A percentile compares a stretch with the other conserved stretches of the same genome.
These are phyloP conservation scores for Lytechinus variegatus DNA, from an alignment of 35 echinoderm and acorn worm species.

Conservation along the genomic window DNA sequence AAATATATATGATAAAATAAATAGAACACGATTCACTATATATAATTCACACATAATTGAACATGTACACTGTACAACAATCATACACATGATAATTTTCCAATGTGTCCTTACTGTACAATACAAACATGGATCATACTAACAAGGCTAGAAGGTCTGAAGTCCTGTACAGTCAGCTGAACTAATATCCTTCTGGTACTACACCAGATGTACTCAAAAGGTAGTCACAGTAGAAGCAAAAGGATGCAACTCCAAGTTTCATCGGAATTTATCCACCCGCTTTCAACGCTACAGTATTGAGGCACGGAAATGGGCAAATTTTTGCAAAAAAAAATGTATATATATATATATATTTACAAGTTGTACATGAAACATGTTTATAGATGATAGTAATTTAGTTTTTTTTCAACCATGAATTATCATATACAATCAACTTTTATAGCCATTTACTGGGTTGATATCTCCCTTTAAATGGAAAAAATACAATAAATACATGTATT, in stretches of 20 bases:
- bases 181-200: neutral
- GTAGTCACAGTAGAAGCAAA: neutral
- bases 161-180: neutral
- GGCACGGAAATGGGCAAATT: neutral
- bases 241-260: neutral
- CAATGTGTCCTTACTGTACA: neutral
- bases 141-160: neutral
- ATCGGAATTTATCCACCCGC: neutral
- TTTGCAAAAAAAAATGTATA: neutral
- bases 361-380: neutral
- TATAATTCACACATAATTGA: neutral
- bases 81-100: neutral
- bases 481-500: neutral
- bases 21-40: neutral
- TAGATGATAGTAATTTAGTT: neutral
- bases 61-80: neutral
- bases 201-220: neutral
- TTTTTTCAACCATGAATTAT: neutral
- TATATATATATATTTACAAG: neutral
- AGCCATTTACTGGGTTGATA: neutral
- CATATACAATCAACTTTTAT: neutral
- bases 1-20: constrained; percentile 4
- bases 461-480: neutral
- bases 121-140: neutral
- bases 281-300: neutral